Base-by-base conservation (phyloP, 2,888 invertebrate species). In the Pollenia labialis region DNA sequence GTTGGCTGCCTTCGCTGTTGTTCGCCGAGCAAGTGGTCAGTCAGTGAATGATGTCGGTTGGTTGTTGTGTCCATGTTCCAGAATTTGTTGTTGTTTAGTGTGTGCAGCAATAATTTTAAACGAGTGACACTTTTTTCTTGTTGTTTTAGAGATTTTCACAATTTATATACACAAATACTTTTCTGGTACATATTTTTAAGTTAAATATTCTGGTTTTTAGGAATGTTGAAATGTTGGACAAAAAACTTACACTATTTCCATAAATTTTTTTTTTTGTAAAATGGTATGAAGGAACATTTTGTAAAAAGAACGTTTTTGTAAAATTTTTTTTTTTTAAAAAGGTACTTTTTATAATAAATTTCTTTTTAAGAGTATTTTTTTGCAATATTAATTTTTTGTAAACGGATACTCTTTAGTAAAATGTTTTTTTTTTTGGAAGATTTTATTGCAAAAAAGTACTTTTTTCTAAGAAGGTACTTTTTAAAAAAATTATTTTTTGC, bases 191-290 rank as follows among this genome's bases (percentile, higher is more conserved):
- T 32, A 58, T 56, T 81, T 74, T 72, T 8, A 54, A 72, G 62
- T 81, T 46, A 64, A 64, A 62, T 80, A 71, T 62, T 80, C 46
- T 32, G 11, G 46, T 32, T 74, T 72, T 56, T 74, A 40, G 85
- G 90, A 90, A 90, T 91, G 90, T 90, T 90, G 90, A 89, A 88
- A 91, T 90, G 90, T 90, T 91, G 89, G 89, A 90, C 90, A 90
- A 90, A 91, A 89, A 88, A 88, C 88, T 12, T 56, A 68, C 58
- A 79, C 69, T 10, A 60, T 69, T 79, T 79, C 58, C 50, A 32
- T 32, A 1, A 4, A 58, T 1, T 14, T 2, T 1, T 4, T 32
- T 6, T 32, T 32, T 32, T 32, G 3, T 32, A 32, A 32, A 4
- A 32, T 32, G 32, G 32, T 1, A 18, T 18, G 18, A 18, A 18